These are phyloP conservation scores for Nephrotoma guestfalica DNA, from an alignment of 2,888 invertebrate genomes.

Conservation along the genomic window DNA sequence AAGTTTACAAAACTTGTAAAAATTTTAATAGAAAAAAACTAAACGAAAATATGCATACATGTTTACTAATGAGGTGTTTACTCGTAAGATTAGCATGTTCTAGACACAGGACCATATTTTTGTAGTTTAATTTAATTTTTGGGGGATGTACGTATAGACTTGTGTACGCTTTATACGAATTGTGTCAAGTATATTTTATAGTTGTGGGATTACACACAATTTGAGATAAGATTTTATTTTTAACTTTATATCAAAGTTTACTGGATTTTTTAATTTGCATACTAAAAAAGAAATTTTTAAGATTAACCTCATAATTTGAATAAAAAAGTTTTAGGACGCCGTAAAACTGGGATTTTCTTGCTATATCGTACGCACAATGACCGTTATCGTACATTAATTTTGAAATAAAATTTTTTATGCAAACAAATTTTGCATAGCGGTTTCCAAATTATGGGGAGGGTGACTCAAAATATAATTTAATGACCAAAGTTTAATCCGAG, in stretches of 20 bases:
- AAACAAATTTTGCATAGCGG: not conserved
- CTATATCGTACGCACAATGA: not conserved
- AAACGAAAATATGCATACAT: not conserved
- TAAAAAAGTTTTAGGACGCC: not conserved
- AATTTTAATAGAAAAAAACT: not conserved
- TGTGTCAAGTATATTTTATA: not conserved
- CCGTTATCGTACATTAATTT: not conserved
- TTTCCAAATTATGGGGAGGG: too few species aligned
- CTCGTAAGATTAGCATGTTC: not conserved
- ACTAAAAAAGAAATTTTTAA: not conserved
- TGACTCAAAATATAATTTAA: too few species aligned
- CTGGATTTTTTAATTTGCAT: not conserved
- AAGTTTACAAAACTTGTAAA: not conserved
- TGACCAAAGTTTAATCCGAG: too few species aligned
- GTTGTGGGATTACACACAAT: not conserved
- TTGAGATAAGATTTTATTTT: not conserved
- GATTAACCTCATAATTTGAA: not conserved
- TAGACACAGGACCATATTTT: not conserved
- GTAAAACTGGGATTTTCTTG: not conserved
- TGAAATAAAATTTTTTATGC: not conserved
- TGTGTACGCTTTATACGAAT: not conserved
- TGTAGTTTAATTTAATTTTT: not conserved
- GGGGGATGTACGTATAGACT: not conserved
- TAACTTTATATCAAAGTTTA: not conserved
- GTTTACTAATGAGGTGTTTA: not conserved